Conservation (phyloP, 2,888 invertebrate species). For the Pammene aurita region DNA sequence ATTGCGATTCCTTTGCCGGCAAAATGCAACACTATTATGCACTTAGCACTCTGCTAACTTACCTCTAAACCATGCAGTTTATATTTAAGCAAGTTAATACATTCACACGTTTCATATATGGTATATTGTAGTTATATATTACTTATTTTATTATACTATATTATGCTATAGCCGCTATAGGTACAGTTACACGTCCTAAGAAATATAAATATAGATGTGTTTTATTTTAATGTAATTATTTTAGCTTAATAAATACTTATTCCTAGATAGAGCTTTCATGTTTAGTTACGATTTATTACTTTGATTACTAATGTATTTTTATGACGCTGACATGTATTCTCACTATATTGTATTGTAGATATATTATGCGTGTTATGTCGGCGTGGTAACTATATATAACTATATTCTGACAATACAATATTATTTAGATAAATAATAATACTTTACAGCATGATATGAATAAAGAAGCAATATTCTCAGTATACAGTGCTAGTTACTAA, state of each 20-base stretch:
- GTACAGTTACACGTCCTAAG: no score
- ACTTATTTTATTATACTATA: neutral
- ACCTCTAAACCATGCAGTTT: conserved; percentile 61
- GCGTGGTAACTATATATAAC: neutral
- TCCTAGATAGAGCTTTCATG: conserved; percentile 11
- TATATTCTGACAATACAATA: conserved; percentile 11
- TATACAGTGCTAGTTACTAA: conserved; percentile 1
- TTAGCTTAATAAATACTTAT: neutral
- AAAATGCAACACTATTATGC: conserved; percentile 28
- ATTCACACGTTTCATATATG: conserved; percentile 25
- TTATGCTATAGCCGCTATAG: no score
- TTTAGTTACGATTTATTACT: neutral
- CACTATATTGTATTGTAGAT: conserved; percentile 5
- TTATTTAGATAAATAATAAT: neutral
- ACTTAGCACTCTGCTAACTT: conserved; percentile 39
- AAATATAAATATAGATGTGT: no score
- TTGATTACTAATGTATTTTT: neutral
- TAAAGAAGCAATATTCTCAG: conserved; percentile 8
- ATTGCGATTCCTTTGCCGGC: conserved; percentile 1
- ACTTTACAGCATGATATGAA: neutral
- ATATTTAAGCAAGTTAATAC: conserved; percentile 34
- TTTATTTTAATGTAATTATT: no score
- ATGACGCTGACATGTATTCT: neutral
- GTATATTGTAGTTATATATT: neutral
- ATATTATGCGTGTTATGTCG: conserved; percentile 16